Evolutionary conservation across 2,113 vertebrate species (phyloP).

Genomic region (Lagopus leucura): DNA sequence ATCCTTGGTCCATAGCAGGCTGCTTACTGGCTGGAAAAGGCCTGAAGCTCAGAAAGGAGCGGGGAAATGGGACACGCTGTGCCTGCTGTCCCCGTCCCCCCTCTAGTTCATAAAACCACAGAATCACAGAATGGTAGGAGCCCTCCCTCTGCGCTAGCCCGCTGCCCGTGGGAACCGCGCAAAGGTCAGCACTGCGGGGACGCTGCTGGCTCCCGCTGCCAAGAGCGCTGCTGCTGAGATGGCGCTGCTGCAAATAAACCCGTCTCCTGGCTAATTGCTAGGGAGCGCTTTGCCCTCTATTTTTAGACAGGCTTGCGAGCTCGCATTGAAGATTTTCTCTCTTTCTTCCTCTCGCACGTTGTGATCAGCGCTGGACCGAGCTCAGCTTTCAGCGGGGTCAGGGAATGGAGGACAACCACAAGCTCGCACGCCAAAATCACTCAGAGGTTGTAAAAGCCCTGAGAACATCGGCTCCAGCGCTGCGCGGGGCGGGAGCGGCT

Average conservation of each 20-base stretch:
- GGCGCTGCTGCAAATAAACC: constrained; percentile 44
- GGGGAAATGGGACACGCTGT: neutral
- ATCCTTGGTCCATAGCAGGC: neutral
- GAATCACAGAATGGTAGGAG: no score
- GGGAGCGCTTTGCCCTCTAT: constrained; percentile 51
- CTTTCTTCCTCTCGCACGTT: neutral
- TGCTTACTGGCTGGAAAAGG: neutral
- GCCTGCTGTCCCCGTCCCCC: no score
- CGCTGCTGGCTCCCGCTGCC: constrained; percentile 26
- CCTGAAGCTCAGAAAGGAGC: neutral
- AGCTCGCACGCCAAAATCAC: constrained; percentile 33
- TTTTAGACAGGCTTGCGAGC: constrained; percentile 54
- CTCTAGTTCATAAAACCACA: no score
- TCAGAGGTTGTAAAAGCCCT: constrained; percentile 62
- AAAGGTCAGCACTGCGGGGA: constrained; percentile 40
- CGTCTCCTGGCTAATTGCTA: constrained; percentile 35
- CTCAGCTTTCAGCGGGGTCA: neutral
- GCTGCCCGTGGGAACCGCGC: neutral
- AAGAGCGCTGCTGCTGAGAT: constrained; percentile 40
- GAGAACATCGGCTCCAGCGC: constrained; percentile 54
- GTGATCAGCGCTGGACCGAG: neutral
- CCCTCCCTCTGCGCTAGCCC: rapidly evolving
- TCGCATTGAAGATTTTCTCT: constrained; percentile 42
- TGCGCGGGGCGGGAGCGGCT: constrained; percentile 34
- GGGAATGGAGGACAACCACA: neutral